A percentile compares a stretch with the other conserved stretches of the same genome.
Conservation (phyloP, 2,113 vertebrate species). For the Oryzias melastigma region DNA sequence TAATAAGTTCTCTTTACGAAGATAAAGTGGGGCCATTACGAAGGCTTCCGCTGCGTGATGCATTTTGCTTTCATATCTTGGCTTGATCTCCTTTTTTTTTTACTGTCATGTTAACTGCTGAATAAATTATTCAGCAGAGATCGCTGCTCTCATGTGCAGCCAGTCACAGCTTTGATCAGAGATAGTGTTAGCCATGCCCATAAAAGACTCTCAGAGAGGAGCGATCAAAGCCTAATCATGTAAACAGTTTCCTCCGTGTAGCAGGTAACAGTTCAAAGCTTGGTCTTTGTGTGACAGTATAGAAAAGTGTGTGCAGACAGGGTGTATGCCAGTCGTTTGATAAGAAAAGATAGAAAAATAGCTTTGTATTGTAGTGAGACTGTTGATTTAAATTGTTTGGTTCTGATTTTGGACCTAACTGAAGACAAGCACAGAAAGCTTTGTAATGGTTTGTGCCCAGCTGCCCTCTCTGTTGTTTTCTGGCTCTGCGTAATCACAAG, state of each 20-base stretch:
- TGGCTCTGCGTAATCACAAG: slow-evolving; percentile 34
- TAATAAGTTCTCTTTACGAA: slow-evolving; percentile 27
- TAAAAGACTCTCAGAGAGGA: slow-evolving; percentile 9
- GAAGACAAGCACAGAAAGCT: slow-evolving; percentile 15
- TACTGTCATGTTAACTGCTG: slow-evolving; percentile 57
- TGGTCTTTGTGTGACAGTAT: slow-evolving; percentile 4
- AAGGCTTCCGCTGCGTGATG: slow-evolving; percentile 7
- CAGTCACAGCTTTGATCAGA: slow-evolving; percentile 46
- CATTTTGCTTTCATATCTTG: slow-evolving; percentile 22
- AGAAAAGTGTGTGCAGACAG: no score
- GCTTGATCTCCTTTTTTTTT: slow-evolving; percentile 39
- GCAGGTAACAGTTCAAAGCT: slow-evolving; percentile 12
- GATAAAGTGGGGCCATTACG: slow-evolving; percentile 12
- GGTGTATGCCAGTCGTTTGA: no score
- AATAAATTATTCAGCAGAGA: slow-evolving; percentile 63
- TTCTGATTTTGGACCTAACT: slow-evolving; percentile 13
- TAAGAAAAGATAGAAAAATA: no score
- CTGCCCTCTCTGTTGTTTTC: slow-evolving; percentile 37
- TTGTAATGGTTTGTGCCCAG: slow-evolving; percentile 19
- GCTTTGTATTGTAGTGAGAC: no score
- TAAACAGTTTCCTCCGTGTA: slow-evolving; percentile 29
- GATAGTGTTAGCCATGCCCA: slow-evolving; percentile 23
- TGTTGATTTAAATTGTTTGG: slow-evolving; percentile 6
- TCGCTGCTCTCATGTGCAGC: slow-evolving; percentile 45
- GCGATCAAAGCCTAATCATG: slow-evolving; percentile 45